Percentiles rank a stretch among this genome's conserved stretches.
phyloP scores from a whole-genome alignment of 2,888 invertebrate species.

The Orchesellides sinensis region DNA sequence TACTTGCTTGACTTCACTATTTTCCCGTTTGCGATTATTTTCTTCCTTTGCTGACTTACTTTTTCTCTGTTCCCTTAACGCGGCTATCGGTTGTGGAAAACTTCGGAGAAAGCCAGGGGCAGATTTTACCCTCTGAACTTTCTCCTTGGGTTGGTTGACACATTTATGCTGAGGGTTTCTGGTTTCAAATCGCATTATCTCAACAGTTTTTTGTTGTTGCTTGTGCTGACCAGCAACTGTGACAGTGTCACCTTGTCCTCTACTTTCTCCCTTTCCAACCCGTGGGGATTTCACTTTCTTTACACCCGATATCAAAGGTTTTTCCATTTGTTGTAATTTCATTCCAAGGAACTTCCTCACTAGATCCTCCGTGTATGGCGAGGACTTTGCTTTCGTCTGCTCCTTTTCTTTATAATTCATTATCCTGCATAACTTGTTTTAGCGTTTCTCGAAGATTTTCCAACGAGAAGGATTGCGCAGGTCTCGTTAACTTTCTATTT shows the following conservation, averaged over 20 bases:
- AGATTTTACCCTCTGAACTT: constrained; percentile 30
- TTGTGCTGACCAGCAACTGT: not conserved
- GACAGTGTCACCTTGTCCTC: constrained; percentile 10
- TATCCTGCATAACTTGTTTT: constrained; percentile 28
- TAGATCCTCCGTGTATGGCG: constrained; percentile 49
- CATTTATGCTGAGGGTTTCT: not conserved
- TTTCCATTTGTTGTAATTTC: constrained; percentile 3
- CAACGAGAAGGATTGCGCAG: constrained; percentile 48
- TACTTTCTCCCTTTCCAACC: not conserved
- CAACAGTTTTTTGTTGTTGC: not conserved
- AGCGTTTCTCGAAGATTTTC: constrained; percentile 49
- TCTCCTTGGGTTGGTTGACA: not conserved
- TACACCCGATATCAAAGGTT: no score
- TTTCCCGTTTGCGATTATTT: not conserved
- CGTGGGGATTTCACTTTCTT: not conserved
- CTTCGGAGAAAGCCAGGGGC: constrained; percentile 54
- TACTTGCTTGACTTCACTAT: constrained; percentile 13
- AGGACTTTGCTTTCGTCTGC: no score
- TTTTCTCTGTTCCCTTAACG: not conserved
- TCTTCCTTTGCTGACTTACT: not conserved
- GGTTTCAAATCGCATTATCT: not conserved
- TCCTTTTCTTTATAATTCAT: not conserved
- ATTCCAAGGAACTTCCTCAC: constrained; percentile 48
- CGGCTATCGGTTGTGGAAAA: not conserved
- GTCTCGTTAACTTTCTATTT: constrained; percentile 18